Conservation (phyloP, 2,888 invertebrate genomes). For the Hermaeophaga mercurialis region DNA sequence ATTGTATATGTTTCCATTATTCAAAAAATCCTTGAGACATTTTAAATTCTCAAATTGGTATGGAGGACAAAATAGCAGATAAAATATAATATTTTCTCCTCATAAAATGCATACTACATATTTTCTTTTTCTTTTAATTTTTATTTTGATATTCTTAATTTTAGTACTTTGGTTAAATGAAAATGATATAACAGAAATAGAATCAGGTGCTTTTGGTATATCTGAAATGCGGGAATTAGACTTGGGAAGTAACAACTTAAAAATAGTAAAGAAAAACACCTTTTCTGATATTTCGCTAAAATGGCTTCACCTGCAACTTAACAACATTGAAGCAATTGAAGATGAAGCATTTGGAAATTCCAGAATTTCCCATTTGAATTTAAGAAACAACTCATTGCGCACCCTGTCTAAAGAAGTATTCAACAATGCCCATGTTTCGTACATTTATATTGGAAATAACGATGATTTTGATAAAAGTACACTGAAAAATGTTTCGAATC, state of each 20-base stretch:
- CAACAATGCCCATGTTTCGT: constrained; percentile 7
- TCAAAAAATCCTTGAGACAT: no score
- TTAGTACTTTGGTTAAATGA: constrained; percentile 14
- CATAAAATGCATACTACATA: no score
- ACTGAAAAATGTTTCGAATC: constrained; percentile 1
- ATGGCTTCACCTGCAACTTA: constrained; percentile 10
- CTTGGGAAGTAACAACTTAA: constrained; percentile 11
- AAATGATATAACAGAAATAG: constrained; percentile 15
- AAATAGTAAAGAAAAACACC: background rate
- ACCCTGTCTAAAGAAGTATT: constrained; percentile 9
- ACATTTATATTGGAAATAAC: constrained; percentile 11
- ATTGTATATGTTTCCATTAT: no score
- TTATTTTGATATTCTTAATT: no score
- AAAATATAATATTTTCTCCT: no score
- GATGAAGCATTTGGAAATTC: constrained; percentile 10
- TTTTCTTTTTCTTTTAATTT: no score
- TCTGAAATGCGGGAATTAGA: constrained; percentile 18
- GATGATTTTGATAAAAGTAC: constrained; percentile 1
- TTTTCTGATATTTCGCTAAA: constrained; percentile 9
- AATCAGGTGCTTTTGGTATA: constrained; percentile 12
- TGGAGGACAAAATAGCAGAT: no score
- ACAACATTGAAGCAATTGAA: constrained; percentile 14
- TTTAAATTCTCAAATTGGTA: no score
- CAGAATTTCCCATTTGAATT: constrained; percentile 10
- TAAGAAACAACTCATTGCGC: constrained; percentile 16